Conservation (phyloP, 2,113 vertebrate genomes). For the Megaceryle torquata region DNA sequence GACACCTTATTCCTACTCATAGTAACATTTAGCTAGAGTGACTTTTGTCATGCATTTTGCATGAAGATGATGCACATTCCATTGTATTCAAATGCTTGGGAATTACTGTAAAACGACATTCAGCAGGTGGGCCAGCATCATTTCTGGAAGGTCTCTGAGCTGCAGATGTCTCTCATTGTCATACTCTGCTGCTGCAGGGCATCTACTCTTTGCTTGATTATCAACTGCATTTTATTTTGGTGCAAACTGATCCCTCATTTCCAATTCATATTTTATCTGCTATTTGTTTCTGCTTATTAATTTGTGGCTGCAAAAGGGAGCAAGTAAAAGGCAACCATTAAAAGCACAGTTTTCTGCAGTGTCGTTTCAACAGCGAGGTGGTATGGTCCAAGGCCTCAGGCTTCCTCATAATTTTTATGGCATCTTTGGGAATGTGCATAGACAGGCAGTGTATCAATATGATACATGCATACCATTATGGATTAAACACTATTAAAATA, state of each 20-base stretch:
- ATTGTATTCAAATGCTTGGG: conserved; percentile 33
- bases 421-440: neutral
- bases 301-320: conserved; percentile 15
- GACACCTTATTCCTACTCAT: neutral
- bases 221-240: conserved; percentile 29
- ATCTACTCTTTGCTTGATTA: neutral
- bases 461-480: neutral
- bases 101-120: conserved; percentile 31
- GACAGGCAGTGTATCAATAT: neutral
- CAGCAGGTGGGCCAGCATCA: conserved; percentile 41
- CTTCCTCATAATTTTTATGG: neutral
- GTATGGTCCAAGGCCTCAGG: neutral
- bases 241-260: conserved; percentile 43
- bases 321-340: neutral
- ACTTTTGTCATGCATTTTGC: conserved; percentile 33
- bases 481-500: neutral
- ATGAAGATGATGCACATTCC: conserved; percentile 10
- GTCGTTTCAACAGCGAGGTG: neutral
- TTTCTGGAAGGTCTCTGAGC: neutral
- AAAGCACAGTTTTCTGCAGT: neutral
- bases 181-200: neutral
- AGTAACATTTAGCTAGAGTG: neutral
- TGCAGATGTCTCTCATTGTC: neutral
- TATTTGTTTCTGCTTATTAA: conserved; percentile 38
- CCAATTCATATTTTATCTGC: conserved; percentile 4